Base-by-base conservation (phyloP, 92 coral and sea anemone genomes). In the Virgularia gustaviana region DNA sequence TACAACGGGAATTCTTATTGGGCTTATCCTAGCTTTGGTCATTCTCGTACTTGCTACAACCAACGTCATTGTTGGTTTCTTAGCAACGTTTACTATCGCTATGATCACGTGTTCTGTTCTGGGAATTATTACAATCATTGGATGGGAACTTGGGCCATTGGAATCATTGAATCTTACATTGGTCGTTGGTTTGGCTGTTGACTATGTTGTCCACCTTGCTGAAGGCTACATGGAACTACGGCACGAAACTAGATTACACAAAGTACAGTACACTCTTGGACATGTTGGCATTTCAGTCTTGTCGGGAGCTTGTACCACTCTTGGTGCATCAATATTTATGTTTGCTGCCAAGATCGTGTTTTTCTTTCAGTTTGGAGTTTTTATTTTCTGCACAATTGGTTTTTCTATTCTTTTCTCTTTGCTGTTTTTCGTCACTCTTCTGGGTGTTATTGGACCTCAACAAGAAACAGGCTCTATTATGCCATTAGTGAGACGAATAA, bases 141-240 rank as follows among this genome's bases (percentile, higher is more conserved):
- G 91, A 0, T 87, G 91, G 91, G 80, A 87, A 56, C 88, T 87
- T 27, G 91, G 91, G 3, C 82, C 84, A 1, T 83, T 87, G 9
- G 91, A 87, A 47, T 87, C 91, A 1, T 83, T 87, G 0, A 87
- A 87, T 61, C 86, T 87, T n/a, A 87, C 91, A 6, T 87, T 87
- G 15, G 91, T 87, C 2, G 91, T 87, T 32, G 91, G 91, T 36
- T 73, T 87, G 20, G 91, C 91, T 23, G 91, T 87, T 22, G 91
- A 87, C 54, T 87, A 87, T 65, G 91, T 87, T 2, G 91, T 87
- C 13, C 91, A 87, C 71, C 72, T 87, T 38, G 91, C 91, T 8
- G 88, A 87, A 58, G 88, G 91, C 1, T 87, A 87, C 31, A 76
- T 87, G 49, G 65, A 80, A 6, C 75, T 81, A 23, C 67, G 73